Conservation (phyloP, 2,797 vertebrate genomes). For the Platyrinchus mystaceus region DNA sequence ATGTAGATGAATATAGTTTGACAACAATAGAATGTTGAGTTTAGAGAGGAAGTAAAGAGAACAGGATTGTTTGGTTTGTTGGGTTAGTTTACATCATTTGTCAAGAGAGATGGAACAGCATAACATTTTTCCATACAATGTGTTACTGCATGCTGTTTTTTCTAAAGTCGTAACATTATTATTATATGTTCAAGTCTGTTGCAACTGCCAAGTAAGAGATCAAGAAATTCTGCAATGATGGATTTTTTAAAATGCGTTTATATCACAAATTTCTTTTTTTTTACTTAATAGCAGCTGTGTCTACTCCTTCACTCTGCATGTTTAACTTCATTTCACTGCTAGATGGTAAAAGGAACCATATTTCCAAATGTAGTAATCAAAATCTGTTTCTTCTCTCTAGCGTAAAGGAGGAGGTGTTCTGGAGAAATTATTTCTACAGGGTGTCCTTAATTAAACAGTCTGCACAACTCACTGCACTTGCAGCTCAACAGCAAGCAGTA, state of each 20-base stretch:
- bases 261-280: neutral
- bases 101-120: neutral
- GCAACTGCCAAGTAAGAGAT: neutral
- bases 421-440: slow-evolving; percentile 95
- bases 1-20: neutral
- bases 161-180: neutral
- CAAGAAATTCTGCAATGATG: neutral
- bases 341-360: neutral
- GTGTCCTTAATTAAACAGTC: slow-evolving; percentile 94
- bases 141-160: neutral
- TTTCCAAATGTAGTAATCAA: neutral
- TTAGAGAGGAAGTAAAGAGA: neutral
- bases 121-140: neutral
- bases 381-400: slow-evolving; percentile 70
- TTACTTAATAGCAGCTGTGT: neutral
- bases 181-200: neutral
- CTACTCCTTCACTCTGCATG: neutral
- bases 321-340: neutral
- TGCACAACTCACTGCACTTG: slow-evolving; percentile 87
- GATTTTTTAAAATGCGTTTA: neutral
- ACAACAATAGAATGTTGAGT: neutral
- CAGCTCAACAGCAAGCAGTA: slow-evolving; percentile 86
- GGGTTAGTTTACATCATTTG: neutral
- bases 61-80: neutral
- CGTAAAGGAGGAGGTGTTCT: slow-evolving; percentile 91